Evolutionary conservation across 2,888 invertebrate genomes (phyloP), one percentile per base, ranked within the genome.

Genomic region (Lasioglossum zephyrum): DNA sequence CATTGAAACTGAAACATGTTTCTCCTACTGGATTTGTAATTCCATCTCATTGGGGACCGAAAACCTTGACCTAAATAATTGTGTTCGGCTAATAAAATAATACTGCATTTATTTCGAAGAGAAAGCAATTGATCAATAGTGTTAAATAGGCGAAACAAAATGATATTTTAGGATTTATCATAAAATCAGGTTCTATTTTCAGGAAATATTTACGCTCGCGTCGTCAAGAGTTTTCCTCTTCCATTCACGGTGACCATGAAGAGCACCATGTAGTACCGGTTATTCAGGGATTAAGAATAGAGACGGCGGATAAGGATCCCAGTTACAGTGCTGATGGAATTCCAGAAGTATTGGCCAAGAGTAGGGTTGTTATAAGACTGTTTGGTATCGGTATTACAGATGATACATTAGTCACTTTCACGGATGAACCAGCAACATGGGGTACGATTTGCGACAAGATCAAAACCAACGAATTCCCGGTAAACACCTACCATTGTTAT

Each of bases 301-400:
- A 97, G 85, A 95, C 94, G 26, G 95, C 96, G 0, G 95, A 95
- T n/a, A 97, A 96, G 84, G 96, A 96, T 5, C 96, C 96, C 0
- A 95, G 95, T 83, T 95, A 96, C 22, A 85, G 90, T 13, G 96
- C 95, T 0, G 93, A 96, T 79, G 97, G 98, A 0, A 95, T 97
- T 57, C 98, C 98, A 0, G 96, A 96, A 87, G 96, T 98, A 36
- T 93, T 97, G 82, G 96, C 97, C 26, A 96, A 96, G 76, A 94
- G 95, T 0, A 95, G 95, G 4, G 96, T 97, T 36, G 96, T 96
- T 18, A 93, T 98, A 69, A 97, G 98, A 75, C 93, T 98, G 53
- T 98, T 98, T 94, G 98, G 98, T 0, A 95, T 95, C 13, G 97
- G 97, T 3, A 95, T 98, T 82, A 96, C 96, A 0, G 94, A 96